Conservation (phyloP, 2,888 invertebrate species). For the Rhingia rostrata region DNA sequence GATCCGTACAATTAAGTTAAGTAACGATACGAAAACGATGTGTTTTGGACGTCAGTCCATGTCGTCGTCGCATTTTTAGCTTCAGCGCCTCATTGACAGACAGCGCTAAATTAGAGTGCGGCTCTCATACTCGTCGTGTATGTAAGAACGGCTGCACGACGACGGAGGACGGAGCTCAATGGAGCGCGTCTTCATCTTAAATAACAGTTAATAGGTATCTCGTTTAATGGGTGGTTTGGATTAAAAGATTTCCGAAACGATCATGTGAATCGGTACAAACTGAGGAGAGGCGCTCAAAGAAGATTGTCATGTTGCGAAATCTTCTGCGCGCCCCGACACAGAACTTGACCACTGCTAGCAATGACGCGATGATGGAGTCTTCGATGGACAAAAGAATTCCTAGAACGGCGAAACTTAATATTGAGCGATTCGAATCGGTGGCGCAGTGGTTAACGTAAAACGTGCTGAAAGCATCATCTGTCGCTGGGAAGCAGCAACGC, state of each 20-base stretch:
- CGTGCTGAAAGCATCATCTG: slow-evolving; percentile 72
- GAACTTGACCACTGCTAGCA: slow-evolving; percentile 70
- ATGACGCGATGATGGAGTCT: not conserved
- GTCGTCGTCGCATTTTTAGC: slow-evolving; percentile 43
- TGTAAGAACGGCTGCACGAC: slow-evolving; percentile 31
- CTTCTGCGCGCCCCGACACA: slow-evolving; percentile 18
- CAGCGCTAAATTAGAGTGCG: slow-evolving; percentile 64
- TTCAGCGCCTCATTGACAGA: slow-evolving; percentile 64
- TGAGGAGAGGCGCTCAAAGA: slow-evolving; percentile 51
- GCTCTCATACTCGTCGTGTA: slow-evolving; percentile 5
- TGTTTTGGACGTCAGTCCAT: slow-evolving; percentile 68
- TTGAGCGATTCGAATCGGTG: slow-evolving; percentile 68
- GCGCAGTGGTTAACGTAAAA: slow-evolving; percentile 37
- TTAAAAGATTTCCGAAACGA: slow-evolving; percentile 64
- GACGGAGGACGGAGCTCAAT: slow-evolving; percentile 56
- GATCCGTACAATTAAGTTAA: slow-evolving; percentile 74
- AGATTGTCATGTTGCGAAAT: slow-evolving; percentile 70
- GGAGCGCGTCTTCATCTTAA: slow-evolving; percentile 35
- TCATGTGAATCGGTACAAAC: slow-evolving; percentile 73
- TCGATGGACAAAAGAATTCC: slow-evolving; percentile 70
- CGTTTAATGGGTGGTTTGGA: slow-evolving; percentile 69
- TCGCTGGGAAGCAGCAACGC: slow-evolving; percentile 53
- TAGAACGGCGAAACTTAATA: slow-evolving; percentile 67
- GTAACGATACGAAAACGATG: slow-evolving; percentile 73
- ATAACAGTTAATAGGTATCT: slow-evolving; percentile 71